These are phyloP conservation scores for Polypterus bichir DNA, from an alignment of 2,113 vertebrate genomes.

Conservation along the genomic window DNA sequence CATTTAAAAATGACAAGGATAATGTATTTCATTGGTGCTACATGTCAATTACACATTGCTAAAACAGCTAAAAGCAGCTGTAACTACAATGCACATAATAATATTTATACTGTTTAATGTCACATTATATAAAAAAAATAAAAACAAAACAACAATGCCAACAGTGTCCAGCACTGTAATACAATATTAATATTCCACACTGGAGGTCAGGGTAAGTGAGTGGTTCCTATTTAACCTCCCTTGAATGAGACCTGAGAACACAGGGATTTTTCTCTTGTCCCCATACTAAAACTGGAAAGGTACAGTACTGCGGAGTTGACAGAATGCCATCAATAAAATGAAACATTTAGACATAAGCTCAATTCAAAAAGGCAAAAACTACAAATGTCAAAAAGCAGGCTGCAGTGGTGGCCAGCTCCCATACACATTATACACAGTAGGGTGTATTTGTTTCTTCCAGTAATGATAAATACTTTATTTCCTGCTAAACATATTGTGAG, in stretches of 20 bases:
- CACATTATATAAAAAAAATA: conserved; percentile 3
- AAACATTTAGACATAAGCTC: not conserved
- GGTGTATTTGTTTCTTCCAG: too few species aligned
- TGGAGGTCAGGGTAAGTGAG: not conserved
- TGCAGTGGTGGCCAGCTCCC: not conserved
- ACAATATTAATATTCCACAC: conserved; percentile 4
- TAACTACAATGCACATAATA: conserved; percentile 1
- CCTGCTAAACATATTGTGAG: too few species aligned
- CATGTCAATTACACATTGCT: conserved; percentile 16
- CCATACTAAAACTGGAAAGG: not conserved
- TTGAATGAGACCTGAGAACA: not conserved
- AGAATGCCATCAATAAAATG: not conserved
- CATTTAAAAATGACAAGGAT: too few species aligned
- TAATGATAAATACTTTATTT: too few species aligned
- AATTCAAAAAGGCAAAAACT: not conserved
- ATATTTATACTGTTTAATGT: conserved; percentile 1
- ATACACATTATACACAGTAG: too few species aligned
- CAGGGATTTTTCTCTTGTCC: too few species aligned
- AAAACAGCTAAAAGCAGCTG: conserved; percentile 13
- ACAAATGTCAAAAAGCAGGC: not conserved
- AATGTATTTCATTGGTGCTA: not conserved
- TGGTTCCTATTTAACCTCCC: not conserved
- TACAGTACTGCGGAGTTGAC: not conserved
- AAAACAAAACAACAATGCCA: conserved; percentile 11
- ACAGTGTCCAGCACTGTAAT: conserved; percentile 49